These are phyloP conservation scores for Sinocyclocheilus grahami DNA, from an alignment of 2,113 vertebrate species.

Conservation along the genomic window DNA sequence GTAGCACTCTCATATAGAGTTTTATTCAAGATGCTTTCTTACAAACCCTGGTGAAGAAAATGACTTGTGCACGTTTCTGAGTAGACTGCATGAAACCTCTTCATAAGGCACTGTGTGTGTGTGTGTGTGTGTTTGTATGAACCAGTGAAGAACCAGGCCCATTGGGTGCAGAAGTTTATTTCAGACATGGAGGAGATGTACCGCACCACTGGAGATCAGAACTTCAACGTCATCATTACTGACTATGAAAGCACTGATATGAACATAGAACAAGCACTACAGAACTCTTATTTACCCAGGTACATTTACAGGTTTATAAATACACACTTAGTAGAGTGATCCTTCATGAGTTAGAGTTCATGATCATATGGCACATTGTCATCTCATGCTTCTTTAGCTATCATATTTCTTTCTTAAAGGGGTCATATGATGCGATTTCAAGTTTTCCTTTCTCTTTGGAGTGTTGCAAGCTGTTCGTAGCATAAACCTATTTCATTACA, in stretches of 20 bases:
- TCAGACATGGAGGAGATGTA: slow-evolving; percentile 86
- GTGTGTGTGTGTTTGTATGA: slow-evolving; percentile 2
- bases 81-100: not conserved
- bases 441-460: no score
- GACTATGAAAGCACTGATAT: slow-evolving; percentile 93
- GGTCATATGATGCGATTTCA: no score
- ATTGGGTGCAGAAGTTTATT: slow-evolving; percentile 93
- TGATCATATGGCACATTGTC: not conserved
- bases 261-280: slow-evolving; percentile 83
- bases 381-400: not conserved
- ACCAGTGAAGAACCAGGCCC: slow-evolving; percentile 95
- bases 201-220: slow-evolving; percentile 76
- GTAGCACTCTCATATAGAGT: slow-evolving; percentile 64
- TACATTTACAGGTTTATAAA: slow-evolving; percentile 54
- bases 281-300: slow-evolving; percentile 82
- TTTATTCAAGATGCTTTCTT: not conserved
- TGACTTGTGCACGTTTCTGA: not conserved
- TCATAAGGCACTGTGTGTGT: not conserved
- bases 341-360: not conserved
- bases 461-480: no score
- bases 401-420: not conserved
- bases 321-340: not conserved
- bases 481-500: no score
- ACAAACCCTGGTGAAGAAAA: not conserved
- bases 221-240: slow-evolving; percentile 87